Evolutionary conservation across 1,140 invertebrate species (phyloP), one percentile per base, ranked within the genome.

Genomic region (Lycorma delicatula): DNA sequence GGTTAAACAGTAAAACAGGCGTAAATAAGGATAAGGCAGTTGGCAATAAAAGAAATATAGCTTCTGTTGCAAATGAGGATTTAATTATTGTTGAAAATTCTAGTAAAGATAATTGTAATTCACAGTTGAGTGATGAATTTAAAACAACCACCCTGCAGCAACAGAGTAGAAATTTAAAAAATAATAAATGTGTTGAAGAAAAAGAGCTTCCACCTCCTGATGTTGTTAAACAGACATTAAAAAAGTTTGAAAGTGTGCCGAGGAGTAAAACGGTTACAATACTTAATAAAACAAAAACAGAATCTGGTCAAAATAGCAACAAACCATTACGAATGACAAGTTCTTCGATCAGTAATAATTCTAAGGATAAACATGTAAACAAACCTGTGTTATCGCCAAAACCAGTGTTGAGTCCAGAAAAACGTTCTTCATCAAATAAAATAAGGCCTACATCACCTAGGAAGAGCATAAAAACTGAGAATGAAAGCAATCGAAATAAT

Each of bases 141-240:
- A 26, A 26, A 28, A 18, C 26, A 3, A 20, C 28, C n/a, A n/a
- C n/a, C n/a, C n/a, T n/a, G n/a, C n/a, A n/a, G n/a, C n/a, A n/a
- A n/a, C n/a, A n/a, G n/a, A n/a, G n/a, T n/a, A n/a, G n/a, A n/a
- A 27, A 41, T 36, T 18, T 20, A 22, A 16, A 44, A 44, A 16
- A 44, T 11, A 11, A 5, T 44, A 84, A 84, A 1, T 72, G 88
- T n/a, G 75, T 88, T 54, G 82, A 82, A 56, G 86, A 89, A 38
- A 83, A 82, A 0, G 89, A 92, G 61, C 77, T 90, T 18, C 90
- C 90, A 1, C 87, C 88, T 2, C 83, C 85, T 1, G 89, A 92
- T 77, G 79, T 90, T 46, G 89, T 93, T 34, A 89, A 88, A 66
- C 86, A 88, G 44, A 85, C 86, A 1, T 79, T 90, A 60, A 81